Evolutionary conservation across 2,113 vertebrate species (phyloP), one percentile per base, ranked within the genome.

Genomic region (Odocoileus virginianus): DNA sequence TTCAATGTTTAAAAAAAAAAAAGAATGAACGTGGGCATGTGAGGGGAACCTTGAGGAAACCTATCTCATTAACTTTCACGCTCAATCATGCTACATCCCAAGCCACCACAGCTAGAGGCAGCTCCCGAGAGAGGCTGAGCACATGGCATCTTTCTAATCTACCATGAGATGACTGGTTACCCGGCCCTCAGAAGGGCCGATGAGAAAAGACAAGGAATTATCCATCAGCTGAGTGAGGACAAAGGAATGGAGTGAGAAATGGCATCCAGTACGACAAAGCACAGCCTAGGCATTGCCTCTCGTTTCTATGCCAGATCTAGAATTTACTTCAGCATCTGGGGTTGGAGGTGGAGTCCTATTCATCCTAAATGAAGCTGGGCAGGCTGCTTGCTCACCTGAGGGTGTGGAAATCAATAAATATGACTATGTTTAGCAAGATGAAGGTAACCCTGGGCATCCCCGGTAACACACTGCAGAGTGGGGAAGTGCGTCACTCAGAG

Each of bases 81-180:
- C 25, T 5, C 13, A 6, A 6, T 10, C 2, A 0, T 21, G 45
- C 45, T 4, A 2, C 23, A 30, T 45, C 23, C 15, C 1, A 0
- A 19, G 54, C 33, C 33, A 12, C 45, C 10, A 11, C 15, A 1
- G 47, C 36, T 33, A 16, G 28, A 40, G 28, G 33, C 7, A 11
- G n/a, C n/a, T 8, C 84, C 17, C 14, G 33, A 84, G n/a, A 71
- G 57, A 90, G 36, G 21, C 50, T 7, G 33, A 25, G 30, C 6
- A 52, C 13, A 5, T 3, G 6, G 5, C 30, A 5, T 3, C n/a
- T 60, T 15, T 76, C 21, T 36, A n/a, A 40, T 52, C 58, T 30
- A 74, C n/a, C 85, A 2, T 5, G 30, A 74, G 50, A 25, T 9
- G 21, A 40, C 30, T 17, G 2, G 14, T 54, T 28, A 61, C 40